Evolutionary conservation across 1,140 invertebrate genomes (phyloP).

Genomic region (Cotesia chilonis): DNA sequence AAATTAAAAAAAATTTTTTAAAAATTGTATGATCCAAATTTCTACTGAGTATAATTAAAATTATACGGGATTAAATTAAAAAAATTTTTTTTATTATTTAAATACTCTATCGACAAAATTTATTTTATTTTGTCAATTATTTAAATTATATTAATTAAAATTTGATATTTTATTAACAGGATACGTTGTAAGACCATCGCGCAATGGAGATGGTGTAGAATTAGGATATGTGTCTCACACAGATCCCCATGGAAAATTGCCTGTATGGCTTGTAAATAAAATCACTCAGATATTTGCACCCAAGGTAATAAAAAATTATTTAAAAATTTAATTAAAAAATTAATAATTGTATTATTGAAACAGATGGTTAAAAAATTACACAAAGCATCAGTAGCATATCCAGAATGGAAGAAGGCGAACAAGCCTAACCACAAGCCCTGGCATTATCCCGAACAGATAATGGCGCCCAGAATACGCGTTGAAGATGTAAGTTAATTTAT

Average conservation of each 20-base stretch:
- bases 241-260: slow-evolving; percentile 87
- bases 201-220: slow-evolving; percentile 73
- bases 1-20: too few relatives aligned
- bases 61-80: too few relatives aligned
- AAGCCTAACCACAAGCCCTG: slow-evolving; percentile 84
- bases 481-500: slow-evolving; percentile 70
- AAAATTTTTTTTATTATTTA: too few relatives aligned
- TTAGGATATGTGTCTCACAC: slow-evolving; percentile 87
- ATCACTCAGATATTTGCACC: slow-evolving; percentile 87
- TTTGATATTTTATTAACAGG: slow-evolving; percentile 43
- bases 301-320: slow-evolving; percentile 61
- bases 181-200: slow-evolving; percentile 66
- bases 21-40: too few relatives aligned
- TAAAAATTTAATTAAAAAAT: slow-evolving; percentile 34
- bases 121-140: too few relatives aligned
- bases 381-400: slow-evolving; percentile 81
- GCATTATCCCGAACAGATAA: slow-evolving; percentile 85
- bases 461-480: slow-evolving; percentile 73
- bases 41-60: too few relatives aligned
- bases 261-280: slow-evolving; percentile 89
- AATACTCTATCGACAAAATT: too few relatives aligned
- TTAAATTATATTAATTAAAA: too few relatives aligned
- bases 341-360: not conserved
- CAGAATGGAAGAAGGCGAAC: slow-evolving; percentile 80
- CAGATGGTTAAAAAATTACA: slow-evolving; percentile 80